phyloP scores from a whole-genome alignment of 2,888 invertebrate genomes.

The Acanthococcus lagerstroemiae region DNA sequence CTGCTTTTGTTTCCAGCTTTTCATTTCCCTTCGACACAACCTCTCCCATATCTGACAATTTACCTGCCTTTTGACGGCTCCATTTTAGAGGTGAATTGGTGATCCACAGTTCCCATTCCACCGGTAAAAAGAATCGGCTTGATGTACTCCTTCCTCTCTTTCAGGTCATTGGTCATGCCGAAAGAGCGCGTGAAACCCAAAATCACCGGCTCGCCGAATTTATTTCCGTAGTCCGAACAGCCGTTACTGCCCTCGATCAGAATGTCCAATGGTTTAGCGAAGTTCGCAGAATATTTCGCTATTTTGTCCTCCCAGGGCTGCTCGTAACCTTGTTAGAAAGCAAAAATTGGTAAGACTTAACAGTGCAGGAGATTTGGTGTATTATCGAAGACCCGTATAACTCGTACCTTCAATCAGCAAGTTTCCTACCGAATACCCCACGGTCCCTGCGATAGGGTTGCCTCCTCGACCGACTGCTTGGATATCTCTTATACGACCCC shows the following conservation, averaged over 20 bases:
- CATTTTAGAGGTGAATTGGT: constrained; percentile 66
- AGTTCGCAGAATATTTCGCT: constrained; percentile 72
- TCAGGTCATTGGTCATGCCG: constrained; percentile 57
- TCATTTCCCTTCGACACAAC: too few relatives aligned
- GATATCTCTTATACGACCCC: constrained; percentile 88
- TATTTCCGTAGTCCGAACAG: constrained; percentile 97
- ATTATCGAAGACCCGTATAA: neutral
- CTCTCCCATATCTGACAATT: too few relatives aligned
- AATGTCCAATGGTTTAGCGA: constrained; percentile 81
- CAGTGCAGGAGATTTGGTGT: neutral
- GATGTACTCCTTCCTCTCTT: constrained; percentile 71
- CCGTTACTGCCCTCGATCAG: constrained; percentile 94
- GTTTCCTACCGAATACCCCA: constrained; percentile 92
- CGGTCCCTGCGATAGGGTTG: constrained; percentile 87
- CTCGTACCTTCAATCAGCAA: constrained; percentile 74
- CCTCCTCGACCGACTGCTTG: constrained; percentile 92
- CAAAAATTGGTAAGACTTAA: neutral
- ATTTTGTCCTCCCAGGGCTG: constrained; percentile 74
- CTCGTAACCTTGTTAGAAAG: constrained; percentile 62
- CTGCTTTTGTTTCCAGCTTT: too few relatives aligned
- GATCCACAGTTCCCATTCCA: constrained; percentile 85
- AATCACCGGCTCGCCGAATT: constrained; percentile 94
- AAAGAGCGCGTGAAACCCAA: constrained; percentile 85
- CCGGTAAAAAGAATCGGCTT: constrained; percentile 99
- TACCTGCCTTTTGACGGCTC: constrained; percentile 61